Conservation (phyloP, 2,797 vertebrate genomes). For the Chiroxiphia lanceolata region DNA sequence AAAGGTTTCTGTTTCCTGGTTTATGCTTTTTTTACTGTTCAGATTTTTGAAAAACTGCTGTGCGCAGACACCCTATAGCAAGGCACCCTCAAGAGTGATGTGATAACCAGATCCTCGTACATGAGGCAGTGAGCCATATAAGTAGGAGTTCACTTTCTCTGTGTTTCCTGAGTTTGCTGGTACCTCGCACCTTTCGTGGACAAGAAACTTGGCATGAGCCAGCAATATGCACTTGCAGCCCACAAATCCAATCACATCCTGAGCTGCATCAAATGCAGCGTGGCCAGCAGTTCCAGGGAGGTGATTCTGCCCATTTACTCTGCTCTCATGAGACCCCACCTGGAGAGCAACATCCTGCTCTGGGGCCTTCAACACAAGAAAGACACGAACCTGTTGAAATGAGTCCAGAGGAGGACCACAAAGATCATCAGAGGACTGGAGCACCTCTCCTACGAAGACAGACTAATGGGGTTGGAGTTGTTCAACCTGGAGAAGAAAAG, state of each 20-base stretch:
- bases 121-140: rapidly evolving
- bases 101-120: background rate
- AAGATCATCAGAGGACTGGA: rapidly evolving
- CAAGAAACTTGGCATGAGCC: background rate
- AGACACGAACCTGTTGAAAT: background rate
- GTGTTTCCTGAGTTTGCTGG: background rate
- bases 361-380: background rate
- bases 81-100: background rate
- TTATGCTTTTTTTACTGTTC: background rate
- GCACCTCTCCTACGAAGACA: background rate
- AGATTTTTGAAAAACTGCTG: background rate
- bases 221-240: background rate
- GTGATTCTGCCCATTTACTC: background rate
- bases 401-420: background rate
- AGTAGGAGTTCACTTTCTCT: background rate
- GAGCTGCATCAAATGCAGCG: rapidly evolving
- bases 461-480: background rate
- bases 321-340: background rate
- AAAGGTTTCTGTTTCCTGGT: background rate
- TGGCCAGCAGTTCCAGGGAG: background rate
- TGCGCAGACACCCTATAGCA: background rate
- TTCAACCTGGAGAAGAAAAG: background rate
- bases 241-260: background rate
- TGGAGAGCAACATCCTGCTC: background rate
- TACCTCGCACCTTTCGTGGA: background rate